These are phyloP conservation scores for Microplitis mediator DNA, from an alignment of 1,140 invertebrate species.

Conservation along the genomic window DNA sequence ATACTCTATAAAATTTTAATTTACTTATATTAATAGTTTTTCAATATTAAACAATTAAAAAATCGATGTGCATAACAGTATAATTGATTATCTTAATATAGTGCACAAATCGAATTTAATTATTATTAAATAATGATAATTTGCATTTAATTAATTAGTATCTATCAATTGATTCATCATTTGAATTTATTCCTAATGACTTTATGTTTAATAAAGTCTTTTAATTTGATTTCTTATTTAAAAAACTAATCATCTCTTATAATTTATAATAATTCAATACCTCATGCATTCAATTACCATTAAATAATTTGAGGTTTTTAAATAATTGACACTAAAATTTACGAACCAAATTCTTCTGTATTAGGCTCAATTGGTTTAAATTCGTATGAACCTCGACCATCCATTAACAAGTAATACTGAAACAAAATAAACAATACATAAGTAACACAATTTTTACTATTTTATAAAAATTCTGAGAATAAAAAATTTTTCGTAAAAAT, in stretches of 20 bases:
- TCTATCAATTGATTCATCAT: neutral
- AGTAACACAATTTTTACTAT: neutral
- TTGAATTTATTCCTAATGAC: neutral
- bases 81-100: neutral
- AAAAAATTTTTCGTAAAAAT: no score
- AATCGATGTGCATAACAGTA: neutral
- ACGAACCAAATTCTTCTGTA: conserved; percentile 93
- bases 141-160: neutral
- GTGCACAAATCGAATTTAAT: neutral
- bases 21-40: no score
- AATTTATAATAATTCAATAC: neutral
- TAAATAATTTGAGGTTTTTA: neutral
- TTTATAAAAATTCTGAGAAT: neutral
- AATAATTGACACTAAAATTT: conserved; percentile 53
- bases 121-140: neutral
- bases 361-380: conserved; percentile 85
- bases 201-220: neutral
- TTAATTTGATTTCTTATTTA: no score
- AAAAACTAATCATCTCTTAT: no score
- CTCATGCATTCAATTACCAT: neutral
- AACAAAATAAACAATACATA: conserved; percentile 42
- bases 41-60: neutral
- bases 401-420: conserved; percentile 90
- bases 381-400: conserved; percentile 87
- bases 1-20: neutral